phyloP scores from a whole-genome alignment of 2,888 invertebrate genomes.

The Branchellion lobata region DNA sequence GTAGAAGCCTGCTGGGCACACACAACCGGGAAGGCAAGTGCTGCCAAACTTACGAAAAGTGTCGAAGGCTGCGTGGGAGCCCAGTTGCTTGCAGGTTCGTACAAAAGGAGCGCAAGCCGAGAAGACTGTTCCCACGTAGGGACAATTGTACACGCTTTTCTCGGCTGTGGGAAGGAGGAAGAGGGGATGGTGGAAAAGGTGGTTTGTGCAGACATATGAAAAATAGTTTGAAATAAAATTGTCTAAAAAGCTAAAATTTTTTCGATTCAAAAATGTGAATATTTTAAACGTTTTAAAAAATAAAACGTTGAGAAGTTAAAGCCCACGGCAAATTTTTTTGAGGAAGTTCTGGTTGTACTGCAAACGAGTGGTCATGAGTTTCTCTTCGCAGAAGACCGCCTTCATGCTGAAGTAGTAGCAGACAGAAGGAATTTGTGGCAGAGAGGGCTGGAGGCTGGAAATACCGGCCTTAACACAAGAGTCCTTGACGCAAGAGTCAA shows the following conservation, averaged over 20 bases:
- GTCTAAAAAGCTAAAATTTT: too few species aligned
- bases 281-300: too few species aligned
- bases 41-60: conserved; percentile 7
- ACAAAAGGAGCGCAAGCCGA: conserved; percentile 15
- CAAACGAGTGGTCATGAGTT: not conserved
- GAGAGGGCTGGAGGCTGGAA: not conserved
- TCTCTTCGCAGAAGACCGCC: not conserved
- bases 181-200: too few species aligned
- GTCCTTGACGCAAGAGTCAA: conserved; percentile 7
- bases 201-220: too few species aligned
- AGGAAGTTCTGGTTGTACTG: not conserved
- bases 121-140: not conserved
- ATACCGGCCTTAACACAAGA: not conserved
- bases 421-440: not conserved
- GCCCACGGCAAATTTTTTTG: conserved; percentile 22
- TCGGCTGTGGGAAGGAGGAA: not conserved
- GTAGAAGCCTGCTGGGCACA: not conserved
- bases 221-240: too few species aligned
- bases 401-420: conserved; percentile 17
- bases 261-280: too few species aligned
- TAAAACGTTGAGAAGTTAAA: not conserved
- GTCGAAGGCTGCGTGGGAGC: not conserved
- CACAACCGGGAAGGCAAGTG: conserved; percentile 38
- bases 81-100: conserved; percentile 22
- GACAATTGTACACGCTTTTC: not conserved